Conservation (phyloP, 2,797 vertebrate species). For the Anabacerthia variegaticeps region DNA sequence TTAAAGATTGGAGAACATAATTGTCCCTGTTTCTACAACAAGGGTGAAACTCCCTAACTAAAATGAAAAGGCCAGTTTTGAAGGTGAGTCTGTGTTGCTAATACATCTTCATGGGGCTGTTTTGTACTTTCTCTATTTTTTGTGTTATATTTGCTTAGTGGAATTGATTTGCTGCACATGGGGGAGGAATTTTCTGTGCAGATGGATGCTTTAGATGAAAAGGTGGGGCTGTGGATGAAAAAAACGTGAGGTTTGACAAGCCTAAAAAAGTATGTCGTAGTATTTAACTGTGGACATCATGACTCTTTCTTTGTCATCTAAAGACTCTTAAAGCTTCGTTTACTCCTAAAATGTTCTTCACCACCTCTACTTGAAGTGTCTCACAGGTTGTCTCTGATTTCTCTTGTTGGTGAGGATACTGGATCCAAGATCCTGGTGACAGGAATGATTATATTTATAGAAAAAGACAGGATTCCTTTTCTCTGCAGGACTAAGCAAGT, state of each 20-base stretch:
- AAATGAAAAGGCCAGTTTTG: conserved; percentile 19
- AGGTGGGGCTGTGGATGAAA: background rate
- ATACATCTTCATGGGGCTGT: background rate
- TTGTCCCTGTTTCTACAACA: conserved; percentile 29
- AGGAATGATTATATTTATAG: background rate
- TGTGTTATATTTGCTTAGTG: background rate
- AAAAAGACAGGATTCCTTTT: background rate
- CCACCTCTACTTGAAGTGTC: background rate
- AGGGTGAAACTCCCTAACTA: conserved; percentile 6
- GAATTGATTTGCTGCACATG: background rate
- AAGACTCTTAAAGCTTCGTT: background rate
- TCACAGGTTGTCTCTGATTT: background rate
- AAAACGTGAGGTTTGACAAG: background rate
- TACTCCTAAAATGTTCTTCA: background rate
- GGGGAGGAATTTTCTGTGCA: background rate
- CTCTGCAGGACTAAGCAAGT: background rate
- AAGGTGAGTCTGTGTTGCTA: background rate
- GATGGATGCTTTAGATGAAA: background rate
- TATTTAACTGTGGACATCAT: background rate
- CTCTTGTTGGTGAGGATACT: background rate
- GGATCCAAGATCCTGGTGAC: background rate
- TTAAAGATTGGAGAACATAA: conserved; percentile 21
- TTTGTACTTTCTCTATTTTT: background rate
- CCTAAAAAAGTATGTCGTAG: background rate
- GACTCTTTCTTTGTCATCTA: background rate